Base-by-base conservation (phyloP, 2,113 vertebrate genomes). In the Lota lota region DNA sequence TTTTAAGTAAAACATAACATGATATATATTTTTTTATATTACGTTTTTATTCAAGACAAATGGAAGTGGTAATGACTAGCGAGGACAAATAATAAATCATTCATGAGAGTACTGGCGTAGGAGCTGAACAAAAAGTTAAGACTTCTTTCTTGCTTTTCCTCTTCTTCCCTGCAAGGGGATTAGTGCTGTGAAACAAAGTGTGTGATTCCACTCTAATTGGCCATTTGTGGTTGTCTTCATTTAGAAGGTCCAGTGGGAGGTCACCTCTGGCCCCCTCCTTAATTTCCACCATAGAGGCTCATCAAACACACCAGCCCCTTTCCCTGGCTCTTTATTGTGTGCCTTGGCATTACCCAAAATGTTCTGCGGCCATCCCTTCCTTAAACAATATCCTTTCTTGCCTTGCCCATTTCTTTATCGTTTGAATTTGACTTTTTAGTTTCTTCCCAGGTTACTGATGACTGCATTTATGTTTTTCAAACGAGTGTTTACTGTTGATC, bases 21-120 rank as follows among this genome's bases (percentile, higher is more conserved):
- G 15, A 18, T 56, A 14, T 3, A n/a, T 57, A 10, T 59, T 21
- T 21, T 59, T 59, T 59, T 59, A 67, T 75, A 78, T 80, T 72
- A 74, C 74, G 74, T 80, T 81, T 17, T 17, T 17, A 17, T n/a
- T 56, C 18, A 56, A 56, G 53, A 56, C 0, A 1, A 56, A 56
- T 56, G 59, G 53, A 16, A n/a, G 18, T 18, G 18, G 53, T 18
- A 56, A 56, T 56, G 53, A 56, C 16, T 56, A 56, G 53, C 18
- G 53, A 56, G 18, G 53, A 47, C 40, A 47, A n/a, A 56, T 18
- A n/a, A 56, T 18, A 6, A 56, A 56, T 56, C 15, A 56, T 56
- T 56, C 53, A 56, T 56, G 53, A 56, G 14, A 6, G 53, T 7
- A n/a, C 53, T n/a, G 18, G 53, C 53, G 5, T 14, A 56, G 5